These are phyloP conservation scores for Drosophila picticornis DNA, from an alignment of 2,888 invertebrate species.

Conservation along the genomic window DNA sequence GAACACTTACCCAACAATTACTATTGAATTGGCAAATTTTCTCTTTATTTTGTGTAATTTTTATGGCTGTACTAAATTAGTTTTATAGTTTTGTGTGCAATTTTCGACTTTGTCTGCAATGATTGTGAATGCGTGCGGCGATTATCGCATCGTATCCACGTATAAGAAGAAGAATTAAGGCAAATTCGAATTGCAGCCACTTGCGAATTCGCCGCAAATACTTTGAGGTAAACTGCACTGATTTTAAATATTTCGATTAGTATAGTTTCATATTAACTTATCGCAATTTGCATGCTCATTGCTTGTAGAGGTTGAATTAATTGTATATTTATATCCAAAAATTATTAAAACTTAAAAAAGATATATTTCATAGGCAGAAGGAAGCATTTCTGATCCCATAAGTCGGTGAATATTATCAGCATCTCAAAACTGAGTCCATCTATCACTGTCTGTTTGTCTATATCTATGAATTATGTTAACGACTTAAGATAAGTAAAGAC, in stretches of 20 bases:
- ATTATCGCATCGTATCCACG: slow-evolving; percentile 1
- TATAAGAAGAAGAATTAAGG: background rate
- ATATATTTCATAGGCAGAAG: background rate
- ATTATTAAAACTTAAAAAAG: background rate
- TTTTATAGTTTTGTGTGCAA: slow-evolving; percentile 33
- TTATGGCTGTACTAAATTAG: slow-evolving; percentile 43
- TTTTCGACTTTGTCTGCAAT: slow-evolving; percentile 24
- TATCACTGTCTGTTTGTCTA: background rate
- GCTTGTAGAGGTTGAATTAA: background rate
- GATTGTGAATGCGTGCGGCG: slow-evolving; percentile 22
- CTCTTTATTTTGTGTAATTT: slow-evolving; percentile 12
- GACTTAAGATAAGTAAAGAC: background rate
- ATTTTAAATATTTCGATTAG: background rate
- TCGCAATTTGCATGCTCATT: fast-evolving
- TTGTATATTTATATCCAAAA: background rate
- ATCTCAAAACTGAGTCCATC: background rate
- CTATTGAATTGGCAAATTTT: slow-evolving; percentile 30
- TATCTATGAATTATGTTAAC: background rate
- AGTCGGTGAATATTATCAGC: background rate
- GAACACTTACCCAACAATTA: slow-evolving; percentile 24
- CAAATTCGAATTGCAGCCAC: slow-evolving; percentile 13
- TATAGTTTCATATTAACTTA: background rate
- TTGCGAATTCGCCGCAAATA: slow-evolving; percentile 48
- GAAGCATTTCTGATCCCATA: background rate
- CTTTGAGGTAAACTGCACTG: background rate